phyloP scores from a whole-genome alignment of 2,888 invertebrate genomes.

The Autographa pulchrina region DNA sequence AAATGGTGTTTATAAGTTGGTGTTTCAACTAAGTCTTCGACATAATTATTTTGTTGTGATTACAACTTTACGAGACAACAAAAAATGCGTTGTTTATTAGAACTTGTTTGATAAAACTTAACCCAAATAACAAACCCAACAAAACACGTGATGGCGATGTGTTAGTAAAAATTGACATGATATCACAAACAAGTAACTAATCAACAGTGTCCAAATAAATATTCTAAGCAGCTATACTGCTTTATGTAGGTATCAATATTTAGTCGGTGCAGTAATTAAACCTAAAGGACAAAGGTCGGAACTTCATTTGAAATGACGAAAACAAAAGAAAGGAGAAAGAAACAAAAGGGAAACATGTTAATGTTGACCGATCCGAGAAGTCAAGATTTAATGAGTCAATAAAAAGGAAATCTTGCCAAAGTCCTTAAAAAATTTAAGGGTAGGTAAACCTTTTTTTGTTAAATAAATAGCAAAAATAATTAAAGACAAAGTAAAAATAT shows the following conservation, averaged over 20 bases:
- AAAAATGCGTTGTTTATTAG: too few relatives aligned
- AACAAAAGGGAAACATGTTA: neutral
- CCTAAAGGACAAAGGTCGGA: neutral
- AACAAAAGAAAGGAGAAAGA: neutral
- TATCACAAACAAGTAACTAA: too few relatives aligned
- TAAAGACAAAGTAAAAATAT: conserved; percentile 12
- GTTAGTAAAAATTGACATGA: too few relatives aligned
- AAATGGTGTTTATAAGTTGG: neutral
- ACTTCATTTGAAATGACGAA: neutral
- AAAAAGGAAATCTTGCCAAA: neutral
- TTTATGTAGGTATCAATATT: neutral
- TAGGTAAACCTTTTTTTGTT: neutral
- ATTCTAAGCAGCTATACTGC: too few relatives aligned
- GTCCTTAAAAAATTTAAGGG: neutral
- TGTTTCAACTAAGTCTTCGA: too few relatives aligned
- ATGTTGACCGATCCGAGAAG: neutral
- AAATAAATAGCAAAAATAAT: conserved; percentile 10
- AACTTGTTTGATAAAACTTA: too few relatives aligned
- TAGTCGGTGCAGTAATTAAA: neutral
- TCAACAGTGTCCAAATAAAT: too few relatives aligned
- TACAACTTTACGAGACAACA: neutral
- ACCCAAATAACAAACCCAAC: too few relatives aligned
- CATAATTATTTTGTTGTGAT: neutral
- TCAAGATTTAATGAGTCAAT: conserved; percentile 11
- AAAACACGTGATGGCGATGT: too few relatives aligned